Conservation (phyloP, 2,113 vertebrate species). For the Epinephelus fuscoguttatus region DNA sequence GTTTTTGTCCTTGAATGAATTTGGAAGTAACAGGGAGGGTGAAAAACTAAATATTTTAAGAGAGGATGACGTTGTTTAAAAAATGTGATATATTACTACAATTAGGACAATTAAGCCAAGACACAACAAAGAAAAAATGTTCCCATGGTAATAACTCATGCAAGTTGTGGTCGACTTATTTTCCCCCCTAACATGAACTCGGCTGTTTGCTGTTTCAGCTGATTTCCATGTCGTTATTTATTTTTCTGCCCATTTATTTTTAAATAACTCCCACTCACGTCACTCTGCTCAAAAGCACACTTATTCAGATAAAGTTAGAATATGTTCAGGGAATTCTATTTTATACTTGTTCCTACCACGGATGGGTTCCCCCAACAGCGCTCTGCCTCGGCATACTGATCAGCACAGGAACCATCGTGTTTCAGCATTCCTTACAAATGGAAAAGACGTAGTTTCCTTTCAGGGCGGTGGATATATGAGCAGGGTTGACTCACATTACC, state of each 20-base stretch:
- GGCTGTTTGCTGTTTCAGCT: conserved; percentile 47
- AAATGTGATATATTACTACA: background rate
- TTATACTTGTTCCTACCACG: background rate
- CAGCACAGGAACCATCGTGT: background rate
- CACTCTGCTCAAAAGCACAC: background rate
- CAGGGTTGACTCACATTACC: background rate
- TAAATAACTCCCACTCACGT: background rate
- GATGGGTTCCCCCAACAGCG: background rate
- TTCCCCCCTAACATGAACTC: conserved; percentile 40
- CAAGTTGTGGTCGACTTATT: conserved; percentile 22
- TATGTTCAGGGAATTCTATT: background rate
- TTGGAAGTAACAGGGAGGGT: background rate
- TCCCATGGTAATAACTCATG: conserved; percentile 49
- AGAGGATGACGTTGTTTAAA: background rate
- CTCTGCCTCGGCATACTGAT: background rate
- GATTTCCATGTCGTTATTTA: conserved; percentile 30
- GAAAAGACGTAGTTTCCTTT: background rate
- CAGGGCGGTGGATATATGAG: background rate
- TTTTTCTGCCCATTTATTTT: background rate
- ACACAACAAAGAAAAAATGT: conserved; percentile 43
- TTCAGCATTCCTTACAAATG: background rate
- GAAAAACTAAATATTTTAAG: conserved; percentile 8
- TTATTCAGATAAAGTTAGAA: background rate
- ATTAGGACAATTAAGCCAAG: conserved; percentile 17
- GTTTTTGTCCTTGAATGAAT: background rate